Evolutionary conservation across 2,888 invertebrate genomes (phyloP).

Genomic region (Phrixothrix hirtus): DNA sequence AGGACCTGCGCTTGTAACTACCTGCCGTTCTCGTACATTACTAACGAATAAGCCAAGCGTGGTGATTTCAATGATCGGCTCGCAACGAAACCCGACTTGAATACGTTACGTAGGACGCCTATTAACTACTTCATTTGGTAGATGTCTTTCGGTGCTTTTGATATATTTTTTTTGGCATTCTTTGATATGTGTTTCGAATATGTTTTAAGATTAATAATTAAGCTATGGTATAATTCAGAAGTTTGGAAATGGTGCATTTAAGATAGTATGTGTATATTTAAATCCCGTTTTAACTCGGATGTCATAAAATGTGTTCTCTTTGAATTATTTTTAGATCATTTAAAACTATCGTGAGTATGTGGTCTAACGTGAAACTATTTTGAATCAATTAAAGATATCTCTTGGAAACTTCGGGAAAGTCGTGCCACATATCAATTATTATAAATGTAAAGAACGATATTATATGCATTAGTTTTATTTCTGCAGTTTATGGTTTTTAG

Average conservation of each 20-base stretch:
- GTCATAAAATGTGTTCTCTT: no score
- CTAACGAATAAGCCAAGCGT: background rate
- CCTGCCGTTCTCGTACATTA: constrained; percentile 2
- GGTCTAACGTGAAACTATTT: background rate
- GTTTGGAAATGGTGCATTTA: background rate
- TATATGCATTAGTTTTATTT: no score
- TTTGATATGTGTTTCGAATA: no score
- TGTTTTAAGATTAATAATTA: no score
- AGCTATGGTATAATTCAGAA: background rate
- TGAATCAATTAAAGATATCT: background rate
- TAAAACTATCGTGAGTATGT: background rate
- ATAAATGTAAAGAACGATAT: no score
- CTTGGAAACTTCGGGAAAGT: background rate
- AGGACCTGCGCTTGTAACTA: background rate
- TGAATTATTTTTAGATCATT: no score
- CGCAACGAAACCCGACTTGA: constrained; percentile 16
- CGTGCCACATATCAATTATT: background rate
- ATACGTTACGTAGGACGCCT: background rate
- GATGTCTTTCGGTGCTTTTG: no score
- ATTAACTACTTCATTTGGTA: background rate
- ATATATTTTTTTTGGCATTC: no score
- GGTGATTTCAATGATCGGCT: constrained; percentile 20
- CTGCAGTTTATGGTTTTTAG: no score
- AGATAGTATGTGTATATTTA: no score
- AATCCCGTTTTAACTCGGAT: no score